Base-by-base conservation (phyloP, 2,888 invertebrate genomes). In the Athalia cordata region DNA sequence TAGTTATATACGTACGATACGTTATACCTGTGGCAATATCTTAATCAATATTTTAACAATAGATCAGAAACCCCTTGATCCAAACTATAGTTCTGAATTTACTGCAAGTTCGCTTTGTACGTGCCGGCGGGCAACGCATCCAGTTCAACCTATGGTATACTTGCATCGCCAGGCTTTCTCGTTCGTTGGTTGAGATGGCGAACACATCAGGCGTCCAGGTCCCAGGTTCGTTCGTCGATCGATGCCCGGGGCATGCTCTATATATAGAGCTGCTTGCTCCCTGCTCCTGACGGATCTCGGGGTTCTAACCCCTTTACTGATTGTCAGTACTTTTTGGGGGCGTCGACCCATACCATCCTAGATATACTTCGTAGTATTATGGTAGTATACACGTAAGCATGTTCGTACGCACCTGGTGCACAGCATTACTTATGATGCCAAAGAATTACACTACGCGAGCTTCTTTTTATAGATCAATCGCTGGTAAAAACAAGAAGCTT, bases 161-260 rank as follows among this genome's bases (percentile, higher is more conserved):
- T 57, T 72, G 72, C 72, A 72, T 59, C 72, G 29, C 72, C 72
- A 59, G 72, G 72, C 72, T 57, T 59, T 47, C 29, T 29, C 72
- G 72, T 72, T 57, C 15, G 72, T 52, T 57, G 72, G 72, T 72
- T 72, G 59, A 72, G 72, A 72, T 59, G 72, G 72, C 47, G 57
- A 59, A 72, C 47, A 72, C 57, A 29, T 29, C 29, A 59, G 72
- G 72, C 72, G 57, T 59, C 72, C 72, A 57, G 72, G 72, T 72
- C 72, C 72, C 72, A 72, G 81, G 82, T 81, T 79, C 29, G 29
- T 29, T 29, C 83, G 84, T 85, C 87, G 88, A 89, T 89, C 88
- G 88, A 89, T 89, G 88, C 87, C 86, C 88, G 84, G 88, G 87
- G 86, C 86, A 81, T 84, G 84, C 81, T 85, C 84, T 84, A 84